A percentile compares a stretch with the other conserved stretches of the same genome.
Evolutionary conservation across 2,113 vertebrate genomes (phyloP).

Genomic region (Coregonus clupeaformis): DNA sequence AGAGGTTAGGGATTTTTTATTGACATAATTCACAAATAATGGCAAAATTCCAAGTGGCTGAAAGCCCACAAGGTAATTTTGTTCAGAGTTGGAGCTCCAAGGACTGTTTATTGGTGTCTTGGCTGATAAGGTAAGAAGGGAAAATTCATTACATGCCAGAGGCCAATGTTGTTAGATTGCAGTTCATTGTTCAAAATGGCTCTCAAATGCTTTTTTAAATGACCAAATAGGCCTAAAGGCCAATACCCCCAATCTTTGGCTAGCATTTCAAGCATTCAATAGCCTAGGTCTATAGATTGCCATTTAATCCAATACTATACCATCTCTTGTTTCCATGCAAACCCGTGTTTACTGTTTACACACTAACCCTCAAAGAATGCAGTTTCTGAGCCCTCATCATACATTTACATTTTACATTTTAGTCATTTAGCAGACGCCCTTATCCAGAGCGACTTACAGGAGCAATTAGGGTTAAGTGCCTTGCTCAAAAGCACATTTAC

Average conservation of each 20-base stretch:
- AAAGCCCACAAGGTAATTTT: constrained; percentile 18
- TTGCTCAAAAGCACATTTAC: too few relatives aligned
- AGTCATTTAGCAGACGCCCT: too few relatives aligned
- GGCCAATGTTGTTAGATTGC: constrained; percentile 11
- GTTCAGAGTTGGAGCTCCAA: background rate
- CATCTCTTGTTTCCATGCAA: background rate
- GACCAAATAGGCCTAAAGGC: background rate
- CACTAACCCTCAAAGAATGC: too few relatives aligned
- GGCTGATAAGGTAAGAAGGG: constrained; percentile 12
- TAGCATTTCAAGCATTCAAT: background rate
- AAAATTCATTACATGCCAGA: constrained; percentile 17
- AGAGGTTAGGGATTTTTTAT: constrained; percentile 5
- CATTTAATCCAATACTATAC: background rate
- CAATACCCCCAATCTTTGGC: background rate
- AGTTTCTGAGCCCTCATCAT: too few relatives aligned
- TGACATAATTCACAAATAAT: constrained; percentile 26
- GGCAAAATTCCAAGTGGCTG: constrained; percentile 23
- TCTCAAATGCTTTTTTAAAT: background rate
- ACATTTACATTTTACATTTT: too few relatives aligned
- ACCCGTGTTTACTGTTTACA: background rate
- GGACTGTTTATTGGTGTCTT: constrained; percentile 10
- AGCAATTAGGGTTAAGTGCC: too few relatives aligned
- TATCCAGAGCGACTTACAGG: too few relatives aligned
- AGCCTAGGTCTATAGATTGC: background rate
- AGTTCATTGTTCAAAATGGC: background rate